Percentiles rank a stretch among this genome's conserved stretches.
Conservation (phyloP, 2,113 vertebrate species). For the Siphamia tubifer region DNA sequence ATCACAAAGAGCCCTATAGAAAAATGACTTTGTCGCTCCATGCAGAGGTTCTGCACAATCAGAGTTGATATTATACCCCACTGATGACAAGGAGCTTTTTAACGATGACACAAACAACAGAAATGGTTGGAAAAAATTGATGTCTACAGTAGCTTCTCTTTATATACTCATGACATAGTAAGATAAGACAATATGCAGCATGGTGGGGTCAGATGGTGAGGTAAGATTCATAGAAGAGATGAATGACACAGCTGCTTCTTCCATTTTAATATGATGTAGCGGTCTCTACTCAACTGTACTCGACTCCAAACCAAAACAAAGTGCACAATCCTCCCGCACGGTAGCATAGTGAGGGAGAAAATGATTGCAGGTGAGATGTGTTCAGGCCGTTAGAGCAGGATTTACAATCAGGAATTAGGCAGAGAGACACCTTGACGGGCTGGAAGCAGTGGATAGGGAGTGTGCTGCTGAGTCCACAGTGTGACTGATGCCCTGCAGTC, state of each 20-base stretch:
- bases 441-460: neutral
- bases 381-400: neutral
- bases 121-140: no score
- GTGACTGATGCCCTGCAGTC: slow-evolving; percentile 37
- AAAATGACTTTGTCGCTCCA: neutral
- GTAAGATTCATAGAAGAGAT: neutral
- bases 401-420: slow-evolving; percentile 43
- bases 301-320: neutral
- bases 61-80: no score
- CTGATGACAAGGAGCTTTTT: no score
- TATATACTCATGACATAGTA: neutral
- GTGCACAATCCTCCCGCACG: slow-evolving; percentile 12
- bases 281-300: neutral
- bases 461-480: slow-evolving; percentile 24
- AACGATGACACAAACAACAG: no score
- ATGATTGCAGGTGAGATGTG: neutral
- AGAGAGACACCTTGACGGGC: slow-evolving; percentile 32
- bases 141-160: neutral
- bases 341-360: slow-evolving; percentile 9
- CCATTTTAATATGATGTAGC: neutral
- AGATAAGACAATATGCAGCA: neutral
- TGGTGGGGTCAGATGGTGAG: neutral
- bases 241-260: neutral
- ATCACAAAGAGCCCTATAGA: neutral
- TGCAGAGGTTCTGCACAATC: no score